Evolutionary conservation across 2,888 invertebrate species (phyloP).

Genomic region (Heliconius ethilla): DNA sequence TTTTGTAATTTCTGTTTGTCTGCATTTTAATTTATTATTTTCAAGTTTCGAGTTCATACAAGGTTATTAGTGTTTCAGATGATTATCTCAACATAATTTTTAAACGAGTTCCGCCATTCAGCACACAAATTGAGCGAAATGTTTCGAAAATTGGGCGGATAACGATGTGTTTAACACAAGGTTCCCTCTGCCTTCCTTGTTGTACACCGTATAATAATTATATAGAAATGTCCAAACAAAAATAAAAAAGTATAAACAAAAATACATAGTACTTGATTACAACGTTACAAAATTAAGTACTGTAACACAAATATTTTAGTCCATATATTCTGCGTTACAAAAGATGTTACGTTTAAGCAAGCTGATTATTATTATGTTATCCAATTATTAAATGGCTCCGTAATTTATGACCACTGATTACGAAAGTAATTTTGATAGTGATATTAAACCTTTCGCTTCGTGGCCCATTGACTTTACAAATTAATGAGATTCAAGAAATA

Average conservation of each 20-base stretch:
- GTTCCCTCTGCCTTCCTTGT: neutral
- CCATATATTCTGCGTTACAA: constrained; percentile 32
- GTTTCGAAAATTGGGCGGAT: neutral
- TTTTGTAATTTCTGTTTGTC: neutral
- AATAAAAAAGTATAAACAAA: neutral
- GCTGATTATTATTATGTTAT: constrained; percentile 41
- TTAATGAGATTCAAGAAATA: constrained; percentile 9
- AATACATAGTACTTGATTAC: neutral
- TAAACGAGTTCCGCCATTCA: neutral
- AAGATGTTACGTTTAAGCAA: constrained; percentile 41
- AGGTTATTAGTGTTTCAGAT: neutral
- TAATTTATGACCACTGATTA: constrained; percentile 38
- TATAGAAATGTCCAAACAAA: neutral
- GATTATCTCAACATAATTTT: neutral
- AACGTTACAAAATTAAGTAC: neutral
- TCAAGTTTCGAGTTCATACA: neutral
- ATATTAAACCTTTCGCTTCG: constrained; percentile 31
- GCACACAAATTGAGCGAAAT: neutral
- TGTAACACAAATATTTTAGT: constrained; percentile 11
- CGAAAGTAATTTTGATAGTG: constrained; percentile 34
- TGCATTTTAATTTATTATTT: neutral
- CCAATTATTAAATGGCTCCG: constrained; percentile 39
- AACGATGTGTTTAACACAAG: neutral
- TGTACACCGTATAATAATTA: neutral
- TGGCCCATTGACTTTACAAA: constrained; percentile 34